These are phyloP conservation scores for Stigmatopora argus DNA, from an alignment of 2,113 vertebrate species.

Conservation along the genomic window DNA sequence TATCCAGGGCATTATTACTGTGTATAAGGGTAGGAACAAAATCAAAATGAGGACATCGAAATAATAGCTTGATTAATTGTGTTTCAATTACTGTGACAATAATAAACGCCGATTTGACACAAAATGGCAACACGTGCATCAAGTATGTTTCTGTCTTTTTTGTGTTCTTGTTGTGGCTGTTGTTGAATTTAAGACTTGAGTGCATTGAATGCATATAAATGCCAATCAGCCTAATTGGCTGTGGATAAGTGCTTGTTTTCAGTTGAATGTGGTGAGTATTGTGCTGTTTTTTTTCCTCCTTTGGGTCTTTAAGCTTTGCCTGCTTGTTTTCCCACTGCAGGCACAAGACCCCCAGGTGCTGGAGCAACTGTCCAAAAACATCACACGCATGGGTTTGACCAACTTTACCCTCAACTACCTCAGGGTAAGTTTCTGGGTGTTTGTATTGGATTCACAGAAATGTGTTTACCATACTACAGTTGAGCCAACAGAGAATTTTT, in stretches of 20 bases:
- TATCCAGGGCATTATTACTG: neutral
- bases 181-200: conserved; percentile 29
- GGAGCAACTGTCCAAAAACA: conserved; percentile 99
- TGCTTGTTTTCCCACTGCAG: conserved; percentile 59
- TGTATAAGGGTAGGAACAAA: neutral
- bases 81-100: neutral
- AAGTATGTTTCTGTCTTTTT: conserved; percentile 4
- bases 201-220: conserved; percentile 26
- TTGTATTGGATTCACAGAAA: neutral
- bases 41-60: neutral
- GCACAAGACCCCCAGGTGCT: conserved; percentile 99
- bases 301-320: neutral
- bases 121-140: neutral
- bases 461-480: neutral
- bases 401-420: conserved; percentile 99
- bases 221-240: conserved; percentile 41
- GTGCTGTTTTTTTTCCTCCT: neutral
- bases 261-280: conserved; percentile 1
- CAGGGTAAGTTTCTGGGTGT: conserved; percentile 79
- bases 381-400: conserved; percentile 98
- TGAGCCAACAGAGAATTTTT: neutral
- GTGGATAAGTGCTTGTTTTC: conserved; percentile 24
- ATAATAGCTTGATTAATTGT: neutral
- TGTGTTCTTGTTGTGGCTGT: neutral
- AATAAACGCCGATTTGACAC: neutral